Evolutionary conservation across 1,140 invertebrate genomes (phyloP).

Genomic region (Cydia splendana): DNA sequence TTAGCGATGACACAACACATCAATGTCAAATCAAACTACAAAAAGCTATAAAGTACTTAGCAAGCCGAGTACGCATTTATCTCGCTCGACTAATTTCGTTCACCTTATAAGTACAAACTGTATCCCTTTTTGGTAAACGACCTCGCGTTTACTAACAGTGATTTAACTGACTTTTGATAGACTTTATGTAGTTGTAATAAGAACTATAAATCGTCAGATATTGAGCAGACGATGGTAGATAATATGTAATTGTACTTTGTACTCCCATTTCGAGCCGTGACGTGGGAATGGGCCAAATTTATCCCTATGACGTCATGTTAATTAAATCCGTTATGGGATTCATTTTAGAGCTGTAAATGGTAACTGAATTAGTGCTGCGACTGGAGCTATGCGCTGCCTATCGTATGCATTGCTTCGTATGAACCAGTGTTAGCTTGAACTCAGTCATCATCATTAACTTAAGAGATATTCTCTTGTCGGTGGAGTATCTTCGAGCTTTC

Average conservation of each 20-base stretch:
- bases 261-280: conserved; percentile 59
- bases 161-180: too few species aligned
- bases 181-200: too few species aligned
- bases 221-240: conserved; percentile 36
- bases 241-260: conserved; percentile 58
- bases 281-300: conserved; percentile 66
- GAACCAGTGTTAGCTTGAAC: too few species aligned
- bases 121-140: conserved; percentile 56
- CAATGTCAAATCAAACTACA: neutral
- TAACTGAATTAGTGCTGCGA: conserved; percentile 5
- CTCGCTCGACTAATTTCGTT: conserved; percentile 43
- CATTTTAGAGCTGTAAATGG: conserved; percentile 43
- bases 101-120: conserved; percentile 52
- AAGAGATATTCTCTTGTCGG: too few species aligned
- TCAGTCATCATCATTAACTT: too few species aligned
- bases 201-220: too few species aligned
- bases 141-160: conserved; percentile 46
- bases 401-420: too few species aligned
- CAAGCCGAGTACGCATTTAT: conserved; percentile 38
- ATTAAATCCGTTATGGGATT: conserved; percentile 45
- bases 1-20: conserved; percentile 1
- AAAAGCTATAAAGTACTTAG: conserved; percentile 12
- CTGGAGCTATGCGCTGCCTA: neutral
- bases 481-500: too few species aligned
- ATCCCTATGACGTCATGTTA: conserved; percentile 64